These are phyloP conservation scores for Trachelipus rathkii DNA, from an alignment of 1,140 invertebrate species.

Conservation along the genomic window DNA sequence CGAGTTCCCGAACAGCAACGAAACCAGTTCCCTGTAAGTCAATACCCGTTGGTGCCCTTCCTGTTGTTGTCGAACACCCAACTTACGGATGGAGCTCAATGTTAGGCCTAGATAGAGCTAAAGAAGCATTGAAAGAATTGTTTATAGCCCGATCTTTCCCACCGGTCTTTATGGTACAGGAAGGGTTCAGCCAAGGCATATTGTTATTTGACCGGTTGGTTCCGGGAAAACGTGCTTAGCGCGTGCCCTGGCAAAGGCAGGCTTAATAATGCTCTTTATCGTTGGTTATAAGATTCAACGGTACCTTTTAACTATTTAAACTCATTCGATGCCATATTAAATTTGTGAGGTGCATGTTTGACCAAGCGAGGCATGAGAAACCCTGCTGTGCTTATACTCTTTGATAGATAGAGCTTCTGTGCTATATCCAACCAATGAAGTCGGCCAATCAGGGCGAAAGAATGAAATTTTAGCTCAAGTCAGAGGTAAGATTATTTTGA, in stretches of 20 bases:
- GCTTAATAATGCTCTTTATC: constrained; percentile 28
- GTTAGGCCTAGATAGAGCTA: constrained; percentile 41
- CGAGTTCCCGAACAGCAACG: constrained; percentile 32
- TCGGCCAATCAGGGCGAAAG: constrained; percentile 39
- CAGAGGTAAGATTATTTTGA: constrained; percentile 37
- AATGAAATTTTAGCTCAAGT: constrained; percentile 43
- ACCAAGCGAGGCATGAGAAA: constrained; percentile 35
- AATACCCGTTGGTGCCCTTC: constrained; percentile 34
- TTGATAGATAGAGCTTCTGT: constrained; percentile 40
- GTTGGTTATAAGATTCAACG: constrained; percentile 33
- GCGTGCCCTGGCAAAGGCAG: constrained; percentile 40
- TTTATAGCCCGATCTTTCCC: constrained; percentile 40
- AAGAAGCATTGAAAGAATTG: constrained; percentile 40
- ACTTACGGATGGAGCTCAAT: constrained; percentile 42
- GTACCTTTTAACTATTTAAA: constrained; percentile 33
- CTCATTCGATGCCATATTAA: constrained; percentile 36
- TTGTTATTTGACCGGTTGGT: constrained; percentile 40
- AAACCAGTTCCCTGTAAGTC: constrained; percentile 25
- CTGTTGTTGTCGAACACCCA: constrained; percentile 42
- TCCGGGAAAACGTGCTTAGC: constrained; percentile 44
- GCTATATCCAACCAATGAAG: constrained; percentile 32
- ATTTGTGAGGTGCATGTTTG: constrained; percentile 42
- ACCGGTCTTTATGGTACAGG: constrained; percentile 42
- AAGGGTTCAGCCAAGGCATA: constrained; percentile 39
- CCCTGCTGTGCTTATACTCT: constrained; percentile 42